Evolutionary conservation across 1,140 invertebrate genomes (phyloP).

Genomic region (Penaeus vannamei): DNA sequence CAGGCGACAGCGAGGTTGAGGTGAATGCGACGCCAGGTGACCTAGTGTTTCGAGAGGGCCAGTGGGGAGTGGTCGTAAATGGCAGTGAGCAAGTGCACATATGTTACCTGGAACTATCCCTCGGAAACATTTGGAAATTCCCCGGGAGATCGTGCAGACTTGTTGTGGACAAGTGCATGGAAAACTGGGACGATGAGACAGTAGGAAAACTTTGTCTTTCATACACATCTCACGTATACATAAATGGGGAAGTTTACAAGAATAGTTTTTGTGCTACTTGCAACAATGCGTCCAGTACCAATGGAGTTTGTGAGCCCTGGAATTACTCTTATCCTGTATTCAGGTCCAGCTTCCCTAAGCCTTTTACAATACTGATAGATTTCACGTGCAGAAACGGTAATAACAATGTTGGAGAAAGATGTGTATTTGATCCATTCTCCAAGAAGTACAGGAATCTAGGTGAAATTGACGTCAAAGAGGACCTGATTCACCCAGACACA

Average conservation of each 20-base stretch:
- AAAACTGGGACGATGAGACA: background rate
- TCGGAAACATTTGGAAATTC: background rate
- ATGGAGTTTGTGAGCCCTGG: too few species aligned
- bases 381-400: too few species aligned
- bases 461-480: too few species aligned
- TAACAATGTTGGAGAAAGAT: too few species aligned
- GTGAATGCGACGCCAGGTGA: too few species aligned
- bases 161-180: background rate
- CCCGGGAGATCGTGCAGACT: background rate
- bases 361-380: too few species aligned
- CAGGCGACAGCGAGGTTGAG: background rate
- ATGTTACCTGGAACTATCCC: background rate
- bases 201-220: background rate
- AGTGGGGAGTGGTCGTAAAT: background rate
- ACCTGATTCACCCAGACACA: too few species aligned
- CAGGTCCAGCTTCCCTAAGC: too few species aligned
- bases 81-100: background rate
- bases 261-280: background rate
- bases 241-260: background rate
- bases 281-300: background rate
- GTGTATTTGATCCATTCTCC: too few species aligned
- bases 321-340: too few species aligned
- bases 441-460: too few species aligned
- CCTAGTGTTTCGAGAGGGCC: background rate
- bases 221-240: background rate